Percentiles rank a stretch among this genome's conserved stretches.
phyloP scores from a whole-genome alignment of 2,113 vertebrate species.

The Erythrolamprus reginae region DNA sequence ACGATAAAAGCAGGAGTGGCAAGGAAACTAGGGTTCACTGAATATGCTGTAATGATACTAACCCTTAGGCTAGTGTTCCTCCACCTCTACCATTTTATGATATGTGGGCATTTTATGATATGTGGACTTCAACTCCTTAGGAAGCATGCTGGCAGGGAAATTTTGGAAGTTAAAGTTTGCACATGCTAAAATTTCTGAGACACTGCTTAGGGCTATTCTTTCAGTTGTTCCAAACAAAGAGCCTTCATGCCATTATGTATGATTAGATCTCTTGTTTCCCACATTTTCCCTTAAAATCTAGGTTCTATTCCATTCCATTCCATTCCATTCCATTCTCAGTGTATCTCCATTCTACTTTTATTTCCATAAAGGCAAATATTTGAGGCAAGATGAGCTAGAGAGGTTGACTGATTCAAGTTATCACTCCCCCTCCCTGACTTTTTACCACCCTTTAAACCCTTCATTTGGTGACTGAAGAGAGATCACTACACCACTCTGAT shows the following conservation, averaged over 20 bases:
- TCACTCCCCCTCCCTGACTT: neutral
- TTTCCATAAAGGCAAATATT: neutral
- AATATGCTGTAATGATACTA: neutral
- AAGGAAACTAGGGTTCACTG: neutral
- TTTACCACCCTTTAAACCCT: neutral
- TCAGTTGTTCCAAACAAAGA: neutral
- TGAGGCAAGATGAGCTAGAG: neutral
- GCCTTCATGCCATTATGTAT: neutral
- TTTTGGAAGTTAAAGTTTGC: neutral
- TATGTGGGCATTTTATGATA: neutral
- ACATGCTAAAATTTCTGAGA: neutral
- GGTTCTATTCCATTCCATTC: neutral
- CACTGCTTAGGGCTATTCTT: neutral
- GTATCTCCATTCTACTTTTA: neutral
- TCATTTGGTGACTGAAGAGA: neutral
- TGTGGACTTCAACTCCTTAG: neutral
- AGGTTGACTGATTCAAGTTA: neutral
- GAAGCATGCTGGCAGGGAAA: neutral
- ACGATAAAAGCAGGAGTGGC: neutral
- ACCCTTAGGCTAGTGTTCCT: neutral
- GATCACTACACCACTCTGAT: neutral
- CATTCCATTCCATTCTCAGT: neutral
- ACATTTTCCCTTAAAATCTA: neutral
- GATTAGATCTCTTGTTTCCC: neutral
- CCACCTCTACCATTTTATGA: neutral